Percentiles rank a stretch among this genome's conserved stretches.
phyloP scores from a whole-genome alignment of 1,140 invertebrate genomes.

The Drosophila kepulauana region DNA sequence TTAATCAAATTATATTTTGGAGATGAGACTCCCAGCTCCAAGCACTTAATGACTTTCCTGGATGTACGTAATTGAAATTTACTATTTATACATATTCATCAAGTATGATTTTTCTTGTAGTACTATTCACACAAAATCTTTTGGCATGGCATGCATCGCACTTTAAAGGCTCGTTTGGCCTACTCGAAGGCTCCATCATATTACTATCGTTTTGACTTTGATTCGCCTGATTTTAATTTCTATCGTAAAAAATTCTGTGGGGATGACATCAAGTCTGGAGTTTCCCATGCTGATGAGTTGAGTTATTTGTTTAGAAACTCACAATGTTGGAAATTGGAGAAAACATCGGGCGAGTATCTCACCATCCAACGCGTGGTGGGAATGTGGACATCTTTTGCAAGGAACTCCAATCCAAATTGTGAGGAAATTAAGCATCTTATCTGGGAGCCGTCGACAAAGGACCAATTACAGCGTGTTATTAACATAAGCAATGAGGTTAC shows the following conservation, averaged over 20 bases:
- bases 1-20: conserved; percentile 68
- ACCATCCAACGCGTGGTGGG: conserved; percentile 81
- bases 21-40: conserved; percentile 42
- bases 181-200: conserved; percentile 84
- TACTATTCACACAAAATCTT: conserved; percentile 83
- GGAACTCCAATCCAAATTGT: conserved; percentile 79
- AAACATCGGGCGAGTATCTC: conserved; percentile 65
- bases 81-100: background rate
- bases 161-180: conserved; percentile 71
- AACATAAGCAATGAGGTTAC: conserved; percentile 83
- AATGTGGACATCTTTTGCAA: conserved; percentile 85
- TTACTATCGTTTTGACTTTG: conserved; percentile 85
- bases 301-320: conserved; percentile 87
- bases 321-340: conserved; percentile 82
- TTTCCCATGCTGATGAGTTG: conserved; percentile 88
- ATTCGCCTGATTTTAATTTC: conserved; percentile 79
- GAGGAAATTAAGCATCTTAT: conserved; percentile 42
- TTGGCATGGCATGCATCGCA: conserved; percentile 83
- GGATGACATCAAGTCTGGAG: conserved; percentile 66
- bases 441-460: conserved; percentile 72
- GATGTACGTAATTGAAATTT: conserved; percentile 55
- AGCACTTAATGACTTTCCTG: conserved; percentile 55
- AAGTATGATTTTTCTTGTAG: conserved; percentile 38
- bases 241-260: conserved; percentile 76
- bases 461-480: conserved; percentile 60